Evolutionary conservation across 2,888 invertebrate genomes (phyloP).

Genomic region (Onchidella celtica): DNA sequence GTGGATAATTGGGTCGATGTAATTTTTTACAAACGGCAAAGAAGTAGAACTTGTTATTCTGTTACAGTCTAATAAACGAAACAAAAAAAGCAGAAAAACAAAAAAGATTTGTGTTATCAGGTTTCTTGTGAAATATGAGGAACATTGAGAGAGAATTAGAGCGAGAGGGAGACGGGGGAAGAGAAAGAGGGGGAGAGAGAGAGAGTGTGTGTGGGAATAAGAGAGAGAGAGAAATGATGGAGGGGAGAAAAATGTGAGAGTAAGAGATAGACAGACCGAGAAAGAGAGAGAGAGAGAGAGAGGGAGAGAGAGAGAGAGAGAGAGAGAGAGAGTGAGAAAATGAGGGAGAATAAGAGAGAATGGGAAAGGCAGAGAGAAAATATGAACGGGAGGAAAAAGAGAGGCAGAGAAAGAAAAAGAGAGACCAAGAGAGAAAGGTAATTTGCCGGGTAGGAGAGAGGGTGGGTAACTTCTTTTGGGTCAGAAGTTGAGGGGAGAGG

Average conservation of each 20-base stretch:
- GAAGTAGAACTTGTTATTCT: too few relatives aligned
- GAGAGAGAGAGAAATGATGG: background rate
- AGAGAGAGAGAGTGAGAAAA: constrained; percentile 6
- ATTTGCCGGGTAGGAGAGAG: background rate
- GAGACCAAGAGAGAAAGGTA: background rate
- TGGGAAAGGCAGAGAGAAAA: background rate
- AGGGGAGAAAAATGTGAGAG: background rate
- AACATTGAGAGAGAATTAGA: too few relatives aligned
- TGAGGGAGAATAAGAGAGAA: background rate
- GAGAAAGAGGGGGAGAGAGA: background rate
- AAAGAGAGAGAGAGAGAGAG: too few relatives aligned
- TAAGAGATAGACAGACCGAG: background rate
- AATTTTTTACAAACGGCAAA: too few relatives aligned
- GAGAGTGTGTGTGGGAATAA: background rate
- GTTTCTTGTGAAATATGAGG: too few relatives aligned
- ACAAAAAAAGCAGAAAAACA: too few relatives aligned
- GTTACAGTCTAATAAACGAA: too few relatives aligned
- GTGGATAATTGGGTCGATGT: too few relatives aligned
- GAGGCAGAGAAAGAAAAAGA: background rate
- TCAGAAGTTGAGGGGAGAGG: too few relatives aligned
- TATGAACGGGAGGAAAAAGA: background rate
- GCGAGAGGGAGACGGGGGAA: too few relatives aligned
- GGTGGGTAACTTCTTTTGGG: too few relatives aligned
- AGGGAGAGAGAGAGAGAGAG: background rate
- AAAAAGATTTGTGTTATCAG: too few relatives aligned